Percentiles rank a stretch among this genome's conserved stretches.
phyloP scores from a whole-genome alignment of 1,140 invertebrate species.

The Leptinotarsa defecta region DNA sequence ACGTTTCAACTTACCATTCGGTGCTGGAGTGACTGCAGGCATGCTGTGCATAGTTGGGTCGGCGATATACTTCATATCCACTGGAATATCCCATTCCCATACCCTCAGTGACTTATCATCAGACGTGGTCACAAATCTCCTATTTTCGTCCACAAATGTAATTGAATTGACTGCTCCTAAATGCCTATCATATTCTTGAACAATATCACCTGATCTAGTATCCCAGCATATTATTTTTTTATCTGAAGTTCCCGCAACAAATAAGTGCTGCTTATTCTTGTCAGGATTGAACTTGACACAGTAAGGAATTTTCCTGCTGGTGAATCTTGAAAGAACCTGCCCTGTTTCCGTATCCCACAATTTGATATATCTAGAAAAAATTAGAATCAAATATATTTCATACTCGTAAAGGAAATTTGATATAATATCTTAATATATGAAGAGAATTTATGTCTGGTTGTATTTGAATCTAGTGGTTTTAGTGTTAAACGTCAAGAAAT shows the following conservation, averaged over 20 bases:
- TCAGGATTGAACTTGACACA: constrained; percentile 99
- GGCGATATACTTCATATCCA: constrained; percentile 99
- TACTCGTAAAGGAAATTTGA: no score
- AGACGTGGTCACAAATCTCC: constrained; percentile 96
- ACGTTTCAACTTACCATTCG: constrained; percentile 70
- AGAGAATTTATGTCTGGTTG: no score
- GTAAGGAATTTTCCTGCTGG: constrained; percentile 93
- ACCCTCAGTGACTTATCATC: constrained; percentile 98
- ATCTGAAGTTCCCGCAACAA: constrained; percentile 97
- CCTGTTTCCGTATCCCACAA: constrained; percentile 99
- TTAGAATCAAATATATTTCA: neutral
- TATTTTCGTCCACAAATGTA: constrained; percentile 98
- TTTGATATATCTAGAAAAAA: constrained; percentile 84
- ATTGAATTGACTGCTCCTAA: constrained; percentile 98
- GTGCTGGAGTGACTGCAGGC: constrained; percentile 92
- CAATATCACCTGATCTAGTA: constrained; percentile 89
- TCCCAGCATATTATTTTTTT: constrained; percentile 99
- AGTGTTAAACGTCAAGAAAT: no score
- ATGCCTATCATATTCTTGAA: constrained; percentile 98
- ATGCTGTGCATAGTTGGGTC: constrained; percentile 99
- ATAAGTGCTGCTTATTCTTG: constrained; percentile 94
- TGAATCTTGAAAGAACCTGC: constrained; percentile 88
- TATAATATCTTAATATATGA: no score
- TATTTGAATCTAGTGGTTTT: no score
- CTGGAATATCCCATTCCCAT: constrained; percentile 99